Evolutionary conservation across 2,888 invertebrate species (phyloP), one percentile per base, ranked within the genome.

Genomic region (Drosophila lacicola): DNA sequence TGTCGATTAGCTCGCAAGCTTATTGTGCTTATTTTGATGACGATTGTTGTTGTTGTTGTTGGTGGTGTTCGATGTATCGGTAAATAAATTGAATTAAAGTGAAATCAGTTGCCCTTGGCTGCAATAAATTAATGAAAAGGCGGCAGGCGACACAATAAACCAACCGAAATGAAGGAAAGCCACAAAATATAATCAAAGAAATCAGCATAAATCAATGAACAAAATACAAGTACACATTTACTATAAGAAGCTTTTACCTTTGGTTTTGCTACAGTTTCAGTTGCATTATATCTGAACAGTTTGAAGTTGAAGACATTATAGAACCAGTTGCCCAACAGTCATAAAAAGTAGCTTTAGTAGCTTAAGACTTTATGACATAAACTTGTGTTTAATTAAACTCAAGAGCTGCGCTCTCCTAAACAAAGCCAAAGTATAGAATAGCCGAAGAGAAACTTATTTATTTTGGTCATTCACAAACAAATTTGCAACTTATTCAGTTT

Each of bases 1-100:
- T 17, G 56, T 25, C 8, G 37, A 11, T 19, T 25, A 45, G 56
- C 8, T 10, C 29, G 11, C 34, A 33, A 19, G 19, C 19, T 13
- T 54, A 11, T 37, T 21, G 33, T 21, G 10, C 17, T 55, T 58
- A 41, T 51, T 49, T 49, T 60, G 60, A 50, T 62, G 60, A 33
- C 45, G 33, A 39, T 56, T 36, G 54, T 50, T 47, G 63, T 60
- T 39, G 53, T 50, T 46, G 53, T 50, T 68, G 54, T 44, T 55
- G 67, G 57, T 46, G 54, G 29, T 49, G 53, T 53, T 51, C 50
- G 64, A 57, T 54, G 66, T 84, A 79, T 82, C 62, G 85, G 64
- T 46, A 66, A 82, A 85, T 85, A 89, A 89, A 89, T 85, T 89
- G 89, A 85, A 85, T 85, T 85, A 89, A 82, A 89, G 74, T 77